phyloP scores from a whole-genome alignment of 2,888 invertebrate species.

The Agrochola litura region DNA sequence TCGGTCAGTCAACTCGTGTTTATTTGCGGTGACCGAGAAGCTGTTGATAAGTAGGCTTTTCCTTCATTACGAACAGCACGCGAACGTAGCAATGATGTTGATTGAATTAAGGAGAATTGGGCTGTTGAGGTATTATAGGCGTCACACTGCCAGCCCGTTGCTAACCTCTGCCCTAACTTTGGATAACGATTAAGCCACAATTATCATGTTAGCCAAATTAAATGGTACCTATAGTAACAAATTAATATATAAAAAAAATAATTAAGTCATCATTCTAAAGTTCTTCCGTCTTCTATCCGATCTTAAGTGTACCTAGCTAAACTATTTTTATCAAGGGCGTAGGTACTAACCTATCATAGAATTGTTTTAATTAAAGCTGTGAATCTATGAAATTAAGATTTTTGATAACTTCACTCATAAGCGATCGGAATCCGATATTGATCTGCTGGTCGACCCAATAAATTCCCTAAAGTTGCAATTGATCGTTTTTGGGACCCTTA shows the following conservation, averaged over 20 bases:
- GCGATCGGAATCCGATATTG: background rate
- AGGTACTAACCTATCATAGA: background rate
- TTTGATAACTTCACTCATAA: background rate
- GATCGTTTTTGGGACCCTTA: too few species aligned
- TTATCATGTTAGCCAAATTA: slow-evolving; percentile 15
- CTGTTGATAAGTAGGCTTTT: slow-evolving; percentile 44
- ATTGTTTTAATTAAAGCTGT: background rate
- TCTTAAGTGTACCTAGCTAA: background rate
- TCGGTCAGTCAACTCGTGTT: slow-evolving; percentile 17
- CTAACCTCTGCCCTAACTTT: slow-evolving; percentile 32
- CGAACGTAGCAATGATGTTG: slow-evolving; percentile 38
- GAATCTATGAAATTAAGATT: background rate
- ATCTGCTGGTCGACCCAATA: slow-evolving; percentile 13
- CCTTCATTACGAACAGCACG: slow-evolving; percentile 44
- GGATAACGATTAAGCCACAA: slow-evolving; percentile 30
- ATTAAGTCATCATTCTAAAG: background rate
- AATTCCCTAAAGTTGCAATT: background rate
- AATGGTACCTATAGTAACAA: slow-evolving; percentile 12
- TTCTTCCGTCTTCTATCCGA: background rate
- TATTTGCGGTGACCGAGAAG: slow-evolving; percentile 20
- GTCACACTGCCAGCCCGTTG: slow-evolving; percentile 23
- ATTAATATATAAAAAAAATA: background rate
- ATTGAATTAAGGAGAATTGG: slow-evolving; percentile 53
- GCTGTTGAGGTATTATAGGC: slow-evolving; percentile 33
- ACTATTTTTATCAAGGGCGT: background rate